Conservation (phyloP, 2,113 vertebrate species). For the Brachypteracias leptosomus region DNA sequence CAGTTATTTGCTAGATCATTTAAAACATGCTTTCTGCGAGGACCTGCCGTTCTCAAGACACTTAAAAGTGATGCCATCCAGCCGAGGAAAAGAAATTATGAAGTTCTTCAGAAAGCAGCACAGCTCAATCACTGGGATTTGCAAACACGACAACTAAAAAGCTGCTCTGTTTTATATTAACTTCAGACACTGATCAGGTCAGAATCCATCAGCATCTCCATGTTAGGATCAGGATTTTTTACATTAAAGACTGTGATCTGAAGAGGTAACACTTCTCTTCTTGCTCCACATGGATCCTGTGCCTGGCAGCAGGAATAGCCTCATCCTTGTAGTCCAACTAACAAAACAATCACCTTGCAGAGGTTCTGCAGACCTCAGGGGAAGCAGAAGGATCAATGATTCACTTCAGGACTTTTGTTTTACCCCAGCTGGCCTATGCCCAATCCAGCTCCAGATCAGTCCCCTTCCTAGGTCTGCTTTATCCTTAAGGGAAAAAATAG, state of each 20-base stretch:
- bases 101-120: background rate
- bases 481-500: background rate
- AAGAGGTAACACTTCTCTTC: background rate
- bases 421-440: background rate
- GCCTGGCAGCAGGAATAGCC: background rate
- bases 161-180: background rate
- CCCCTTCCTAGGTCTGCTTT: background rate
- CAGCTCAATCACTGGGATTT: background rate
- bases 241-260: background rate
- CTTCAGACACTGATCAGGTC: background rate
- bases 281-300: background rate
- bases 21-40: background rate
- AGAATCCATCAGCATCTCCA: background rate
- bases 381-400: background rate
- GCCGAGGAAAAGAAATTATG: background rate
- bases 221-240: background rate
- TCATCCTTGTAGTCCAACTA: accelerated
- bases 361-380: background rate
- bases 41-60: background rate
- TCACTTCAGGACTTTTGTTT: background rate
- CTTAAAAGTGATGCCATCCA: background rate
- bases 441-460: accelerated
- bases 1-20: background rate
- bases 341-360: background rate
- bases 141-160: background rate